Conservation (phyloP, 2,797 vertebrate species). For the Todus mexicanus region DNA sequence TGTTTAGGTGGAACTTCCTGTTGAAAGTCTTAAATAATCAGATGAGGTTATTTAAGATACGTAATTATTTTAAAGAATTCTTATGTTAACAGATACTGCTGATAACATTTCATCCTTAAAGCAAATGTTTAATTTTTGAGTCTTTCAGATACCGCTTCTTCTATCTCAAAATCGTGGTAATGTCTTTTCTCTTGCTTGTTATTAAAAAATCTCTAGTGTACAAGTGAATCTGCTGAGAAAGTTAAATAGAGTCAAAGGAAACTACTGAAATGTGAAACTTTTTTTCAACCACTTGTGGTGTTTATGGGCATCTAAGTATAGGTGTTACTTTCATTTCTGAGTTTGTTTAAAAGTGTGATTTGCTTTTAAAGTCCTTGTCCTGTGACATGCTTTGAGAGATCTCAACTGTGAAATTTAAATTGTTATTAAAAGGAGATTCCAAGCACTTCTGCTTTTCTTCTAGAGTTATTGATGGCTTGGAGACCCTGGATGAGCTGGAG, state of each 20-base stretch:
- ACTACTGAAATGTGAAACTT: background rate
- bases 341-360: background rate
- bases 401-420: background rate
- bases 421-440: background rate
- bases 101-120: background rate
- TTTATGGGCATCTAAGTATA: background rate
- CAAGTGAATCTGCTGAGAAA: background rate
- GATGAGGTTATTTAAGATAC: background rate
- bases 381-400: background rate
- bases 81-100: background rate
- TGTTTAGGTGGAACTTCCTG: background rate
- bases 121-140: background rate
- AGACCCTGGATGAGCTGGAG: constrained; percentile 95
- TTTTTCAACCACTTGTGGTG: background rate
- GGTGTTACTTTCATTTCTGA: background rate
- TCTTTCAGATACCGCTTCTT: background rate
- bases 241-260: background rate
- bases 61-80: background rate
- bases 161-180: background rate
- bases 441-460: constrained; percentile 13
- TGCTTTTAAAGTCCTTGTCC: background rate
- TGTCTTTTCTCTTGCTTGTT: background rate
- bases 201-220: background rate
- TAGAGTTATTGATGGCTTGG: constrained; percentile 96
- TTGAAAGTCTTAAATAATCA: background rate